phyloP scores from a whole-genome alignment of 2,113 vertebrate genomes.

The Galeopterus variegatus region DNA sequence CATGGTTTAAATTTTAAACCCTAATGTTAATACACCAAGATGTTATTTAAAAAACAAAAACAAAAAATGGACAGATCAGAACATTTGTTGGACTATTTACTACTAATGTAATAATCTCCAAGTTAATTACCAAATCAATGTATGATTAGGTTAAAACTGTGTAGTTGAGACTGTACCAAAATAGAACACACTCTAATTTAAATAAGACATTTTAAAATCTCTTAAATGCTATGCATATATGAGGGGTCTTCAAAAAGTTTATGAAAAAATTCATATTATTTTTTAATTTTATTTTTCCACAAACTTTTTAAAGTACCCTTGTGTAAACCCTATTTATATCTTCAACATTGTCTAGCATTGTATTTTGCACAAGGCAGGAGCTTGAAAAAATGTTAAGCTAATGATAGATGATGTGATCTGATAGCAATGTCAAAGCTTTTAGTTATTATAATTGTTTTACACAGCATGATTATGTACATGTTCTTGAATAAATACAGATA shows the following conservation, averaged over 20 bases:
- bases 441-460: not conserved
- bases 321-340: not conserved
- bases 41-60: not conserved
- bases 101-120: not conserved
- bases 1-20: not conserved
- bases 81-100: not conserved
- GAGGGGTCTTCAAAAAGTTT: no score
- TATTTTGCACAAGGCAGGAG: not conserved
- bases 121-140: constrained; percentile 42
- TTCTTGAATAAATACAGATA: constrained; percentile 67
- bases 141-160: constrained; percentile 25
- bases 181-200: constrained; percentile 56
- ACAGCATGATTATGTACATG: not conserved
- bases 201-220: constrained; percentile 1
- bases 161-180: not conserved
- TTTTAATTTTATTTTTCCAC: no score
- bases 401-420: constrained; percentile 24
- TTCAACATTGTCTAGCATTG: not conserved
- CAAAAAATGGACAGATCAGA: not conserved
- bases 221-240: not conserved
- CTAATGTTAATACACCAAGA: not conserved
- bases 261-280: no score
- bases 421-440: not conserved
- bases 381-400: constrained; percentile 1
- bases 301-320: no score